Base-by-base conservation (phyloP, 1,140 invertebrate species). In the Drosophila elegans region DNA sequence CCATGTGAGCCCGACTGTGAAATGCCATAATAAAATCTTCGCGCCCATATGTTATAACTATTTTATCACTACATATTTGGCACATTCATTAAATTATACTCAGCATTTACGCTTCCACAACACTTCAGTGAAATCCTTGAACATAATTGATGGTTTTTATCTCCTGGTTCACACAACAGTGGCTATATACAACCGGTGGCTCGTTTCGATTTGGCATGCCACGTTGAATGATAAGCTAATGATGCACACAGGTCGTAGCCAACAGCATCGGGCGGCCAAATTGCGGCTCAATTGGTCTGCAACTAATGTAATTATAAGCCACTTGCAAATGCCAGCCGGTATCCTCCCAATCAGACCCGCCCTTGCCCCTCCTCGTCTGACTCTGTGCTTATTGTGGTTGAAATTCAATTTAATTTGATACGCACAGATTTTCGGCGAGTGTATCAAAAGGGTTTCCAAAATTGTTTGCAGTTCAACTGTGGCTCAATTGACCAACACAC, bases 331-430 rank as follows among this genome's bases (percentile, higher is more conserved):
- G 73, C 72, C 72, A 32, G 25, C 71, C 69, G 59, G 69, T 12
- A 57, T 64, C 55, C 61, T 64, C 38, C 39, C 60, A 53, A 51
- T 62, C 46, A 29, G 25, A 5, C 10, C 45, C 48, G 6, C 7
- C 9, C 12, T 7, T 12, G 49, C 55, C 48, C 32, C 9, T 32
- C 29, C 2, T 7, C 29, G 5, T 7, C 29, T 1, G 29, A 6
- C 61, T 67, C 74, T 53, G 41, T 77, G 79, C 76, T 89, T 89
- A 76, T 83, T 89, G 80, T 76, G 83, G 66, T 67, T 64, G 66
- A 83, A 82, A 89, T 83, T 79, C 83, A 88, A 88, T 88, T 88
- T 83, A 88, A 89, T 89, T 79, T 73, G 84, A 88, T 83, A 77
- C 84, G 84, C 79, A 80, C 72, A 60, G 83, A 88, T 88, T 88